Percentiles rank a stretch among this genome's conserved stretches.
These are phyloP conservation scores for Acanthosepion pharaonis DNA, from an alignment of 2,888 invertebrate genomes.

Conservation along the genomic window DNA sequence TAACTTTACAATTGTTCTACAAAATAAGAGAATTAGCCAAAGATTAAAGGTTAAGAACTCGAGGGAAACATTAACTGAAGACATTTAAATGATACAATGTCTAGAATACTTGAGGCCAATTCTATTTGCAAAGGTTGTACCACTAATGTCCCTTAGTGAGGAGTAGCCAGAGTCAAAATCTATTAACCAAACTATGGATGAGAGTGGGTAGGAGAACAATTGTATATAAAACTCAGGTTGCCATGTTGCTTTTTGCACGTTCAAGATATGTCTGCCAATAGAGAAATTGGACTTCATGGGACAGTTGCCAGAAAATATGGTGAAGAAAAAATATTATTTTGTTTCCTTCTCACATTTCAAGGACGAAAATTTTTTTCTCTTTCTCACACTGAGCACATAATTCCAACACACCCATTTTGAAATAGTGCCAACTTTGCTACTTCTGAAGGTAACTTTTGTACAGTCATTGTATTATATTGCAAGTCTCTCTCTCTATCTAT, in stretches of 20 bases:
- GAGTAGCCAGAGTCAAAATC: no score
- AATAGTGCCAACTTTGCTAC: not conserved
- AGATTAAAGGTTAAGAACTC: constrained; percentile 33
- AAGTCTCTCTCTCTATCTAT: no score
- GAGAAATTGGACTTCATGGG: not conserved
- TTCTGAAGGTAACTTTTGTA: not conserved
- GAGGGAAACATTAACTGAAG: not conserved
- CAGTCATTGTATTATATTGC: not conserved
- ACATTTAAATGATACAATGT: not conserved
- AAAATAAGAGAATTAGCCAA: not conserved
- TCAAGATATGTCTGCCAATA: not conserved
- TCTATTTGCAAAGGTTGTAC: not conserved
- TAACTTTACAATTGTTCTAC: not conserved
- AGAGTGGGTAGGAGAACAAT: not conserved
- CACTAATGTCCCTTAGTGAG: not conserved
- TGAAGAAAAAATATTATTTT: not conserved
- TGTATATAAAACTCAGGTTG: not conserved
- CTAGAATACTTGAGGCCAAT: not conserved
- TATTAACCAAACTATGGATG: no score
- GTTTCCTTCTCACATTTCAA: not conserved
- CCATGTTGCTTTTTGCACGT: not conserved
- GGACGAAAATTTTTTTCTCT: not conserved
- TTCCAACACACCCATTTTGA: not conserved
- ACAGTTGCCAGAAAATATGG: not conserved
- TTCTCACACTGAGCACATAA: not conserved